These are phyloP conservation scores for Drosophila truncata DNA, from an alignment of 1,140 invertebrate species.

Conservation along the genomic window DNA sequence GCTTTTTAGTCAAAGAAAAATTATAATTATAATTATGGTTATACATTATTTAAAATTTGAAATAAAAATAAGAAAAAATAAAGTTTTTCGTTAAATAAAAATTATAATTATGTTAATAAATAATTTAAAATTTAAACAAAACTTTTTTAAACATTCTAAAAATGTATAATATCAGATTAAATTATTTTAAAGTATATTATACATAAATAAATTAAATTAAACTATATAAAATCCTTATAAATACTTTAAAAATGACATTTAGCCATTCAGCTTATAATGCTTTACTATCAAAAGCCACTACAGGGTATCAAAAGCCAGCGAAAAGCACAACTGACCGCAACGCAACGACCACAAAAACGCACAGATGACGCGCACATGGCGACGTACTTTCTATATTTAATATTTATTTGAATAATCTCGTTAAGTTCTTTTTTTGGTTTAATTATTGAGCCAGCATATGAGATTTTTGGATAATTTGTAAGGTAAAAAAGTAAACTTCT, in stretches of 20 bases:
- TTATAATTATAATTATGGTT: too few relatives aligned
- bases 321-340: background rate
- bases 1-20: too few relatives aligned
- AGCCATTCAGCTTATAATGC: too few relatives aligned
- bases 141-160: too few relatives aligned
- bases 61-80: too few relatives aligned
- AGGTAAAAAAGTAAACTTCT: background rate
- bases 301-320: conserved; percentile 4
- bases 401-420: conserved; percentile 65
- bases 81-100: too few relatives aligned
- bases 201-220: too few relatives aligned
- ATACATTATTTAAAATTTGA: too few relatives aligned
- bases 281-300: background rate
- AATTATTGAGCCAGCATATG: background rate
- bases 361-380: conserved; percentile 45
- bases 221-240: background rate
- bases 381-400: conserved; percentile 25
- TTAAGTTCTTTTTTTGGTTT: conserved; percentile 6
- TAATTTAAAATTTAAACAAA: too few relatives aligned
- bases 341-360: background rate
- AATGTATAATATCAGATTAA: too few relatives aligned
- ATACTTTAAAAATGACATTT: background rate
- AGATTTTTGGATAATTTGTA: background rate
- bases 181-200: too few relatives aligned
- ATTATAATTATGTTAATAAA: too few relatives aligned